Base-by-base conservation (phyloP, 2,797 vertebrate genomes). In the Neosilurus hyrtlii region DNA sequence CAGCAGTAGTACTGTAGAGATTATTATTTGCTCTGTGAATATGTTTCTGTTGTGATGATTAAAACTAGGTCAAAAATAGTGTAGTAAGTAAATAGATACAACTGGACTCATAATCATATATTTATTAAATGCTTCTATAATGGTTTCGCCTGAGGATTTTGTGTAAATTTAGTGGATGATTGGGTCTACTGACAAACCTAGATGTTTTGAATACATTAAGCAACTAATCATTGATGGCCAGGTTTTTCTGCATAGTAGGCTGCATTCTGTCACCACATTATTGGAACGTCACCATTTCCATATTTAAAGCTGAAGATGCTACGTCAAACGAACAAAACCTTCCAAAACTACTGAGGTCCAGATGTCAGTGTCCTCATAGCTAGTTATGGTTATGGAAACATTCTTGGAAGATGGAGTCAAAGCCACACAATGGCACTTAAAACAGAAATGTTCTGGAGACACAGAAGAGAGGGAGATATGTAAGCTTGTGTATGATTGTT, bases 381-480 rank as follows among this genome's bases (percentile, higher is more conserved):
- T 49, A 51, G 57, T 59, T 51, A 49, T 77, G 22, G 57, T 12
- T 22, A 24, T 73, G 54, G 67, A 80, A 86, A 87, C 61, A 84
- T 86, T 87, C 80, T 81, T 86, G 37, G 80, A 80, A 26, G 73
- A 86, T 76, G 43, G 35, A 82, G 66, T 86, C 84, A 80, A 84
- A 73, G 80, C 59, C 62, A 80, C 66, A 84, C 70, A 82, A 61
- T 54, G 56, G 16, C 37, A 81, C 5, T 26, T 79, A 65, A 59
- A 75, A 86, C 52, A 73, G 26, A 82, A 71, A 67, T 68, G 63
- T 73, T 12, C 71, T 59, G 30, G 24, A 81, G 15, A 84, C 80
- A 62, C 20, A 75, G 51, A 62, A 30, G 30, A 18, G 18, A 37
- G 18, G 49, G 22, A 79, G 71, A 26, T 62, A 54, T 79, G 75